These are phyloP conservation scores for Physocephala rufipes DNA, from an alignment of 2,888 invertebrate species.

Conservation along the genomic window DNA sequence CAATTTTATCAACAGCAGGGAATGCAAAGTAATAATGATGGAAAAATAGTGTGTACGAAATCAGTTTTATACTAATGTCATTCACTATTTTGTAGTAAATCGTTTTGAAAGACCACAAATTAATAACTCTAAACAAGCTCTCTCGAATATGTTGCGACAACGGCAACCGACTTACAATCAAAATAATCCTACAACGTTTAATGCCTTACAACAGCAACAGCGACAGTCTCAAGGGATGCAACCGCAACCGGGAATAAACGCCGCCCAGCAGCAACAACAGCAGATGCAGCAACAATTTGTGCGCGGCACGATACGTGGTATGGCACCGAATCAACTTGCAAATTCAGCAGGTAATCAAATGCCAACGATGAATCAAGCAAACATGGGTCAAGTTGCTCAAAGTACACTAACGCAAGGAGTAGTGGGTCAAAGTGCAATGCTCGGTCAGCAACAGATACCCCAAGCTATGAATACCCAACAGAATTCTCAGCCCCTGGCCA, in stretches of 20 bases:
- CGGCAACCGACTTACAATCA: slow-evolving; percentile 73
- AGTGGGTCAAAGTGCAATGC: slow-evolving; percentile 58
- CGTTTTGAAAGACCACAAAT: slow-evolving; percentile 67
- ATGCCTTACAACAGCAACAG: slow-evolving; percentile 60
- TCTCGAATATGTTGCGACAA: slow-evolving; percentile 84
- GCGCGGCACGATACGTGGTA: slow-evolving; percentile 61
- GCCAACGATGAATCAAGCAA: slow-evolving; percentile 67
- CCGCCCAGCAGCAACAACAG: slow-evolving; percentile 55
- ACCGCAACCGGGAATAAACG: slow-evolving; percentile 50
- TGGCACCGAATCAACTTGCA: slow-evolving; percentile 66
- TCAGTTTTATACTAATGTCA: neutral
- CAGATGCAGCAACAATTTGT: slow-evolving; percentile 61
- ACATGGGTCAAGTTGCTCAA: slow-evolving; percentile 66
- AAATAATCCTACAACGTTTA: slow-evolving; percentile 53
- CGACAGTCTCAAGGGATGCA: slow-evolving; percentile 45
- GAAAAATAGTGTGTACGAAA: neutral
- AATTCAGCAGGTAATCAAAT: slow-evolving; percentile 60
- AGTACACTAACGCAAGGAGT: slow-evolving; percentile 55
- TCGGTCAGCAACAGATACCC: slow-evolving; percentile 48
- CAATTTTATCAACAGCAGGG: slow-evolving; percentile 62
- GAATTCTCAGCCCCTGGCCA: slow-evolving; percentile 50
- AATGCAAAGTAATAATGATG: slow-evolving; percentile 55
- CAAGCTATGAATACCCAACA: slow-evolving; percentile 46
- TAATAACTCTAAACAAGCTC: slow-evolving; percentile 81
- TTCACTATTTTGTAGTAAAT: slow-evolving; percentile 55